Evolutionary conservation across 2,113 vertebrate species (phyloP), one percentile per base, ranked within the genome.

Genomic region (Toxostoma redivivum): DNA sequence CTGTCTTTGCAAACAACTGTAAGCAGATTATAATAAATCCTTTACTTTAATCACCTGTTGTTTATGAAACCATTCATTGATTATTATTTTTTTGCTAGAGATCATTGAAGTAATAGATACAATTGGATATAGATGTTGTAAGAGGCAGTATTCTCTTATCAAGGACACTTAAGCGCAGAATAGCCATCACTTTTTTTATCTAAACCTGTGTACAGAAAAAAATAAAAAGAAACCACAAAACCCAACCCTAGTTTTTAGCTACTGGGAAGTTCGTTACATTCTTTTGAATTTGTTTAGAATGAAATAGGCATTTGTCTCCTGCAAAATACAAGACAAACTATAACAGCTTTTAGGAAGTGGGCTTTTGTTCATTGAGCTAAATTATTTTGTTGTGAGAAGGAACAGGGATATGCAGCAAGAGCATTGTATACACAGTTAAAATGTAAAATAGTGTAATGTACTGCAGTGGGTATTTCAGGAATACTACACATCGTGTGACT

Each of bases 1-100:
- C 98, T 98, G 98, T 98, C 98, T 98, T 98, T 98, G 98, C 98
- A 98, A 98, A 98, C 97, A 96, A 98, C 97, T 98, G 98, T 98
- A 98, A 98, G 97, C 98, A 98, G 97, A 98, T 98, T 97, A 98
- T 97, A 98, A 98, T 98, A 98, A 98, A 98, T 97, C 98, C 98
- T 98, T 98, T 98, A 98, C 98, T 98, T 98, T 98, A 98, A 98
- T 98, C 97, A 97, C 96, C 96, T 97, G 97, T 97, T 97, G 97
- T 98, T 98, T 96, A 95, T 97, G 95, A 97, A 97, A 96, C 84
- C 92, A 94, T 98, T 98, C 96, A 97, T 98, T 98, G 96, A 97
- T 96, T 76, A 97, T 87, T 92, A 76, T 86, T 91, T 95, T 86
- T 96, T 95, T 93, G 92, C 85, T 96, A 97, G 97, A 88, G 65